Base-by-base conservation (phyloP, 2,888 invertebrate genomes). In the Podabrus alpinus region DNA sequence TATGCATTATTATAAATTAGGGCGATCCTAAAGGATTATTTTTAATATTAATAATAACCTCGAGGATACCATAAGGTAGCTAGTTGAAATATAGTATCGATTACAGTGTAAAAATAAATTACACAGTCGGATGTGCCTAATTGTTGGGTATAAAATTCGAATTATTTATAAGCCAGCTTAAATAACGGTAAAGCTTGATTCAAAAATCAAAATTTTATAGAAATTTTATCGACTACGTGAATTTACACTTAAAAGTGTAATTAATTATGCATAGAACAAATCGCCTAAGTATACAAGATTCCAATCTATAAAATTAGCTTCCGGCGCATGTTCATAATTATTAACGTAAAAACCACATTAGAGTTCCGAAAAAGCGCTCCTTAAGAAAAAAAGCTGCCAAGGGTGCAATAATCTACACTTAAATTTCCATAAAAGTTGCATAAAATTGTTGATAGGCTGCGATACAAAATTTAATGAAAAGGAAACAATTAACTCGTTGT, bases 1-100 rank as follows among this genome's bases (percentile, higher is more conserved):
- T 71, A 78, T 74, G 75, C 74, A 78, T 78, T 78, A 76, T 77
- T 79, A 75, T 72, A 76, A 72, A 79, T 79, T 79, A 78, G 77
- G 75, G 76, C 69, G 68, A 68, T 45, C 61, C 68, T 19, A 29
- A 19, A 67, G 29, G 72, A 72, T 72, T 72, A 72, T 62, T 61
- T 25, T 67, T 67, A 24, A 15, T 15, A 67, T 67, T 67, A 24
- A 15, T 15, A 67, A 67, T 64, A 64, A 64, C n/a, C 45, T n/a
- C 45, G 45, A 45, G n/a, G 45, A 45, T 45, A n/a, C n/a, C 45
- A 45, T 45, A 45, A 45, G 45, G 45, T 45, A 45, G 45, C 29
- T 25, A n/a, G 25, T 1, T 45, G 45, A 45, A 45, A 45, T 45
- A 45, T n/a, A n/a, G n/a, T 45, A 45, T 45, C 45, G 45, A 45